Conservation (phyloP, 2,797 vertebrate species). For the Anguilla anguilla region DNA sequence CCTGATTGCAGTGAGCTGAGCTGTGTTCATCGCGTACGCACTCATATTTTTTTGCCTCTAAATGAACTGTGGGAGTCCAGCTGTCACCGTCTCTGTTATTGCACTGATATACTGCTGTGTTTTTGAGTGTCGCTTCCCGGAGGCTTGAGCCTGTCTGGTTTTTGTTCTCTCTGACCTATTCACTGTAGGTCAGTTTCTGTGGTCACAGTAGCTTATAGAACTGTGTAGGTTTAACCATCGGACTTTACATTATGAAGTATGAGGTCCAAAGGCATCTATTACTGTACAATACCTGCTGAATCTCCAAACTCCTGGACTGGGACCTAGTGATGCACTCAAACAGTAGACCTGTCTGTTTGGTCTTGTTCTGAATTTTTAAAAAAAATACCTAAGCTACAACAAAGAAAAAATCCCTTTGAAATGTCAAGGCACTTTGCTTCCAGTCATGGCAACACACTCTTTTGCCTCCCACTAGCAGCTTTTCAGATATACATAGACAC, state of each 20-base stretch:
- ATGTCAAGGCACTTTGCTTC: neutral
- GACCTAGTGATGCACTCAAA: neutral
- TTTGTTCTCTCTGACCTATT: neutral
- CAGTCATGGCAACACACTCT: neutral
- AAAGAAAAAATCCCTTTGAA: neutral
- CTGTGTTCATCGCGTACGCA: neutral
- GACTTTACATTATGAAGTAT: neutral
- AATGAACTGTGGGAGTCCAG: neutral
- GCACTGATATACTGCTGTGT: neutral
- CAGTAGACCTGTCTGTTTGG: slow-evolving; percentile 4
- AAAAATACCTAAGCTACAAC: neutral
- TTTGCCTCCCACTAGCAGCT: neutral
- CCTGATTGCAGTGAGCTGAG: neutral
- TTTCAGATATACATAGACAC: neutral
- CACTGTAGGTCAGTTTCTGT: neutral
- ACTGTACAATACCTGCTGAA: neutral
- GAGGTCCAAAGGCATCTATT: neutral
- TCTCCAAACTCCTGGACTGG: neutral
- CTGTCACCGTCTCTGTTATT: neutral
- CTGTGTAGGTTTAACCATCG: neutral
- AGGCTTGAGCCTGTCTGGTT: neutral
- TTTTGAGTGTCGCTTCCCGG: no score
- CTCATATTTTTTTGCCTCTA: neutral
- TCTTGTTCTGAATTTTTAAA: neutral
- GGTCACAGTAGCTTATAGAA: neutral